phyloP scores from a whole-genome alignment of 2,888 invertebrate genomes.

The Meta bourneti region DNA sequence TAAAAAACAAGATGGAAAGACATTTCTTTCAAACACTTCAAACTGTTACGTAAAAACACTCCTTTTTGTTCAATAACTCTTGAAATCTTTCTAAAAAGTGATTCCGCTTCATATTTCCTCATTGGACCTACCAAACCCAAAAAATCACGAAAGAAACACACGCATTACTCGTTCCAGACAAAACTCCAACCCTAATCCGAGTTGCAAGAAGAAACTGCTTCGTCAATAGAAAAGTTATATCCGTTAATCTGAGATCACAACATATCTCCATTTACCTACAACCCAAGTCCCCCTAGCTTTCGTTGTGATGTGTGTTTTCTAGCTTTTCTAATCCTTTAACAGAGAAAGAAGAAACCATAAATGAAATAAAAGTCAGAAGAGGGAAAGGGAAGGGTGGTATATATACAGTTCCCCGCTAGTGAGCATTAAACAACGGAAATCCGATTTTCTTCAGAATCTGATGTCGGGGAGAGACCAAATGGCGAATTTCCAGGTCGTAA shows the following conservation, averaged over 20 bases:
- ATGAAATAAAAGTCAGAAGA: neutral
- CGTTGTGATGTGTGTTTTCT: neutral
- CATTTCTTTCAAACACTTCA: too few species aligned
- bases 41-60: too few species aligned
- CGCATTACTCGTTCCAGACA: neutral
- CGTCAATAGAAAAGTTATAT: neutral
- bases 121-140: neutral
- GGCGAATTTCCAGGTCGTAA: neutral
- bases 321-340: neutral
- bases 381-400: too few species aligned
- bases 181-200: neutral
- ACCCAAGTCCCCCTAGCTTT: neutral
- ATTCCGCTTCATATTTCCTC: too few species aligned
- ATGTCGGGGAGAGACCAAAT: neutral
- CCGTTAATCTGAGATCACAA: neutral
- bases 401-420: neutral
- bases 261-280: neutral
- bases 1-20: too few species aligned
- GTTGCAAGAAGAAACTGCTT: neutral
- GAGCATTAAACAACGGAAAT: neutral
- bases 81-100: too few species aligned
- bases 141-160: neutral
- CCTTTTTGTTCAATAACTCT: too few species aligned
- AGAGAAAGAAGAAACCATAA: neutral
- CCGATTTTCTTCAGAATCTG: neutral